Evolutionary conservation across 2,888 invertebrate genomes (phyloP).

Genomic region (Zaprionus lineosus): DNA sequence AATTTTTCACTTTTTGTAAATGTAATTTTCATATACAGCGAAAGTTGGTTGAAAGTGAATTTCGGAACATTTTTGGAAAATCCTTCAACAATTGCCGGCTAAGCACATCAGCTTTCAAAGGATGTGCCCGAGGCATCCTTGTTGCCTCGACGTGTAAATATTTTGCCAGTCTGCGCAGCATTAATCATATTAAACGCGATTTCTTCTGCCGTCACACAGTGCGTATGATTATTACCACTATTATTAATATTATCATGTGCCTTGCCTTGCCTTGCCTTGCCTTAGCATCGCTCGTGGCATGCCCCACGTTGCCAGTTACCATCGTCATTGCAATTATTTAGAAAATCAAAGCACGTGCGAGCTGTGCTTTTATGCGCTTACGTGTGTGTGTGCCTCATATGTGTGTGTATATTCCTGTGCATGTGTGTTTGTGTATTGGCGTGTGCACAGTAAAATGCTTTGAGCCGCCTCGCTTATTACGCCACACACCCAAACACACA

Average conservation of each 20-base stretch:
- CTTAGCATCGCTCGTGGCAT: conserved; percentile 34
- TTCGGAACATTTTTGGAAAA: conserved; percentile 19
- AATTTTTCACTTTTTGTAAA: neutral
- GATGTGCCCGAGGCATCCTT: conserved; percentile 22
- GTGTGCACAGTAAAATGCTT: conserved; percentile 62
- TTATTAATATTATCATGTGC: conserved; percentile 76
- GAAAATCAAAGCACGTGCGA: conserved; percentile 72
- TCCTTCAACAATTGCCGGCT: conserved; percentile 20
- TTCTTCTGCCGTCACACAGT: conserved; percentile 61
- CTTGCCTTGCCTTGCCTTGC: conserved; percentile 43
- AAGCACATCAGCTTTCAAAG: conserved; percentile 27
- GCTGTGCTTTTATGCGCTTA: conserved; percentile 73
- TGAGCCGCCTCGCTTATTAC: conserved; percentile 66
- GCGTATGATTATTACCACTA: conserved; percentile 77
- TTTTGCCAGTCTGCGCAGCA: conserved; percentile 58
- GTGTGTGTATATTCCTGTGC: conserved; percentile 7
- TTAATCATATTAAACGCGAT: conserved; percentile 70
- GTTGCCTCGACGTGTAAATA: conserved; percentile 61
- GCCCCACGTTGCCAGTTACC: conserved; percentile 25
- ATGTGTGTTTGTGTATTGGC: neutral
- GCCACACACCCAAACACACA: conserved; percentile 22
- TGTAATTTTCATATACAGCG: neutral
- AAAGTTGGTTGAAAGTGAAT: conserved; percentile 23
- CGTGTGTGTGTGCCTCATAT: conserved; percentile 34
- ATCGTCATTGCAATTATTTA: conserved; percentile 72